Conservation (phyloP, 2,113 vertebrate species). For the Laticauda laticaudata region DNA sequence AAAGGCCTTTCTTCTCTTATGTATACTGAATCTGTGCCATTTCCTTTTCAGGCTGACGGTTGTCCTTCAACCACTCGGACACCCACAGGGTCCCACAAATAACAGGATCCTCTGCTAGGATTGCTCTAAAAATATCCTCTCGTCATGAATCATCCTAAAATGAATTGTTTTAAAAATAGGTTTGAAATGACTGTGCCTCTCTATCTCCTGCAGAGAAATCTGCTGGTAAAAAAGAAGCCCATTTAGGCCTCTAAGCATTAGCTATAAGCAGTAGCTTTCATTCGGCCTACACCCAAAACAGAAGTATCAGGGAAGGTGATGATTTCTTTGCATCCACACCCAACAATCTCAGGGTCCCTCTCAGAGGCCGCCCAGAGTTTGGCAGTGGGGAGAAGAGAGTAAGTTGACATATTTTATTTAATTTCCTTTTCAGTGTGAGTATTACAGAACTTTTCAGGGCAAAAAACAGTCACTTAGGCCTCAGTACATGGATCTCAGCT, state of each 20-base stretch:
- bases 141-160: constrained; percentile 66
- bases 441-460: not conserved
- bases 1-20: constrained; percentile 48
- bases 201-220: constrained; percentile 54
- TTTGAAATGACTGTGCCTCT: constrained; percentile 62
- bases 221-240: constrained; percentile 55
- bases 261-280: constrained; percentile 50
- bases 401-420: constrained; percentile 1
- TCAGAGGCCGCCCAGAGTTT: constrained; percentile 28
- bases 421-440: not conserved
- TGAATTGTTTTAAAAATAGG: constrained; percentile 78
- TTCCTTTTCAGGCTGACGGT: constrained; percentile 58
- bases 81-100: constrained; percentile 72
- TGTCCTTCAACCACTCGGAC: constrained; percentile 65
- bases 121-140: constrained; percentile 64
- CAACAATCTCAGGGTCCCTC: constrained; percentile 36
- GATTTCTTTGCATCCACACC: constrained; percentile 51
- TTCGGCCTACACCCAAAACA: constrained; percentile 52
- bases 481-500: not conserved
- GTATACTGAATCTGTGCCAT: constrained; percentile 58
- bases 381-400: constrained; percentile 33
- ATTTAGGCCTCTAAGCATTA: constrained; percentile 49
- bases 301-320: constrained; percentile 49
- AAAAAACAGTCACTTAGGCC: not conserved
- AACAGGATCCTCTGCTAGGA: constrained; percentile 66